Evolutionary conservation across 2,888 invertebrate species (phyloP), one percentile per base, ranked within the genome.

Genomic region (Epirrhoe tristata): DNA sequence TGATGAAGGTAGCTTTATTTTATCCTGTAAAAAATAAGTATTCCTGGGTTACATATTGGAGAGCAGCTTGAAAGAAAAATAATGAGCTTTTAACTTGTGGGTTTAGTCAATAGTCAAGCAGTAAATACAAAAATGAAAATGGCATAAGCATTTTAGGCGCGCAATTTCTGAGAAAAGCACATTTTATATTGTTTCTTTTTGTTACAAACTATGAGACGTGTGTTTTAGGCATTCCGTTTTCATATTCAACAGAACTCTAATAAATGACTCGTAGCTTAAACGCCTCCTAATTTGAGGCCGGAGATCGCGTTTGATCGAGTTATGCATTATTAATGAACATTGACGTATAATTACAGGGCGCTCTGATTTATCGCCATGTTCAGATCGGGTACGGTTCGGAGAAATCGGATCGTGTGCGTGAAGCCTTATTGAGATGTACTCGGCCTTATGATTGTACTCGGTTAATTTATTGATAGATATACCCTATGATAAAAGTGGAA

Each of bases 321-420:
- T 90, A 92, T 92, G 91, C 90, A 91, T 93, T 93, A 93, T 91
- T 92, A 93, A 93, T 93, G 91, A 90, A 80, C 75, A 75, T 78
- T 80, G 83, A 83, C 85, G 76, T 82, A 84, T 93, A 93, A 93
- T 93, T 93, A 91, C 81, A 84, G 89, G 78, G 80, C 78, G 79
- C 81, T 77, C 78, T 71, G 89, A 91, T 90, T 89, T 89, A 90
- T 89, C 61, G 69, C 63, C 63, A 65, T 69, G 69, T 59, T 58
- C 66, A 57, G 56, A 52, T 69, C 64, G 61, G 67, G 62, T 72
- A 64, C 67, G 69, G 74, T 70, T 68, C 69, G 36, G 72, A 69
- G 72, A 74, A 72, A 67, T 70, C 66, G 61, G 62, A 43, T 69
- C 60, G 74, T 72, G 74, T 74, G 68, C 65, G 67, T 66, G 67